phyloP scores from a whole-genome alignment of 2,888 invertebrate genomes.

The Bursaphelenchus okinawaensis region DNA sequence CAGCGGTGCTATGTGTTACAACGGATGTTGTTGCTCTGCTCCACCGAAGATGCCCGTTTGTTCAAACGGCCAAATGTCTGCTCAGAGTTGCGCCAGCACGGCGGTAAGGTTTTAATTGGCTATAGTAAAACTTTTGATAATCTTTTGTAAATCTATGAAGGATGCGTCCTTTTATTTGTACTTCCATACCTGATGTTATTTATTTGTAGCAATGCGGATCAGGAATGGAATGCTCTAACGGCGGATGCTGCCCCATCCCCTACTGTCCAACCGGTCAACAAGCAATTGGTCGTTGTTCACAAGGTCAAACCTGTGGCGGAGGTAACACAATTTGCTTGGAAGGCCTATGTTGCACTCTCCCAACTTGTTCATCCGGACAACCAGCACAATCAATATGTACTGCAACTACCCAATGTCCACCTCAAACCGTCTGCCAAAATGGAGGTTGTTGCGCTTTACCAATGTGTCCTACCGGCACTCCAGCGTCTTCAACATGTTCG shows the following conservation, averaged over 20 bases:
- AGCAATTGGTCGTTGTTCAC: constrained; percentile 24
- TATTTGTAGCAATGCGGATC: constrained; percentile 35
- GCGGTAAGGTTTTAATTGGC: not conserved
- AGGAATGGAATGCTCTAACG: constrained; percentile 52
- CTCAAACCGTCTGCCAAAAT: constrained; percentile 26
- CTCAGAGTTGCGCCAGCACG: not conserved
- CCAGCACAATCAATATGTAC: constrained; percentile 28
- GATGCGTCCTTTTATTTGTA: no score
- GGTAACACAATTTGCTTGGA: not conserved
- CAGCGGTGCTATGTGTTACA: constrained; percentile 31
- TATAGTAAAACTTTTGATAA: no score
- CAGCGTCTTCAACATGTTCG: constrained; percentile 14
- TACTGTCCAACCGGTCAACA: constrained; percentile 52
- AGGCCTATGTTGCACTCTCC: constrained; percentile 46
- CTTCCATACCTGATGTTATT: no score
- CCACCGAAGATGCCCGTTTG: constrained; percentile 38
- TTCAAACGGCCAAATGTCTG: constrained; percentile 34
- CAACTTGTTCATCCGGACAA: constrained; percentile 44
- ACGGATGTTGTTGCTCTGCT: constrained; percentile 42
- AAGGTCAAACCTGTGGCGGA: constrained; percentile 15
- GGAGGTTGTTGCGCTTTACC: constrained; percentile 33
- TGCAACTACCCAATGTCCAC: constrained; percentile 28
- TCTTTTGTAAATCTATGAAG: no score
- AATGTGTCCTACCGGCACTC: constrained; percentile 16
- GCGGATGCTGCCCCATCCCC: constrained; percentile 50